phyloP scores from a whole-genome alignment of 2,113 vertebrate species.

The Calonectris borealis region DNA sequence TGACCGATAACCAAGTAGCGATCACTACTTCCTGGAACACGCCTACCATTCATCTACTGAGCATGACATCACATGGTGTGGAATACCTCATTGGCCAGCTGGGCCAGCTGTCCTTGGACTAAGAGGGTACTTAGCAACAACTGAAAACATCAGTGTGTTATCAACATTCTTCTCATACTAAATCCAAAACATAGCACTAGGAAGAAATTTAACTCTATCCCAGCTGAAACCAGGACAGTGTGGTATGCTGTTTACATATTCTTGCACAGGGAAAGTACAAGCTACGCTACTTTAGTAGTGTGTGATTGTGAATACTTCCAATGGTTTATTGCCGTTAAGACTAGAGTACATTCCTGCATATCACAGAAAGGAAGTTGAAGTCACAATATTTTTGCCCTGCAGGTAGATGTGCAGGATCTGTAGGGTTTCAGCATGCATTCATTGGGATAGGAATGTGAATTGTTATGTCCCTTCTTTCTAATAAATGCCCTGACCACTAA shows the following conservation, averaged over 20 bases:
- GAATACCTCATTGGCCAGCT: too few relatives aligned
- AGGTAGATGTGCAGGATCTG: not conserved
- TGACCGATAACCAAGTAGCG: too few relatives aligned
- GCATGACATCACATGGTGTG: too few relatives aligned
- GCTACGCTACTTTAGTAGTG: not conserved
- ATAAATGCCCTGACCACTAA: not conserved
- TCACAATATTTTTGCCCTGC: not conserved
- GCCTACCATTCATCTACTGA: too few relatives aligned
- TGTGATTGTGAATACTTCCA: not conserved
- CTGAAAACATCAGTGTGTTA: too few relatives aligned
- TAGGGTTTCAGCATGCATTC: not conserved
- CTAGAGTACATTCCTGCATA: not conserved
- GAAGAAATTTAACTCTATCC: too few relatives aligned
- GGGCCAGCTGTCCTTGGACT: too few relatives aligned
- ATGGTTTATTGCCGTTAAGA: not conserved
- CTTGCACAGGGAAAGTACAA: not conserved
- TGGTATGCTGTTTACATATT: not conserved
- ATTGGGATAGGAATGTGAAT: not conserved
- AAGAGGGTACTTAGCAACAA: too few relatives aligned
- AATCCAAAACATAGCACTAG: too few relatives aligned
- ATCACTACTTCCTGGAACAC: too few relatives aligned
- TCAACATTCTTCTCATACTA: too few relatives aligned
- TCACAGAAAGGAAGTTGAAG: not conserved
- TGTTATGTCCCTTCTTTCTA: not conserved
- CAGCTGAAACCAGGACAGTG: too few relatives aligned